Percentiles rank a stretch among this genome's conserved stretches.
These are phyloP conservation scores for Molossus molossus DNA, from an alignment of 2,797 vertebrate genomes.

Conservation along the genomic window DNA sequence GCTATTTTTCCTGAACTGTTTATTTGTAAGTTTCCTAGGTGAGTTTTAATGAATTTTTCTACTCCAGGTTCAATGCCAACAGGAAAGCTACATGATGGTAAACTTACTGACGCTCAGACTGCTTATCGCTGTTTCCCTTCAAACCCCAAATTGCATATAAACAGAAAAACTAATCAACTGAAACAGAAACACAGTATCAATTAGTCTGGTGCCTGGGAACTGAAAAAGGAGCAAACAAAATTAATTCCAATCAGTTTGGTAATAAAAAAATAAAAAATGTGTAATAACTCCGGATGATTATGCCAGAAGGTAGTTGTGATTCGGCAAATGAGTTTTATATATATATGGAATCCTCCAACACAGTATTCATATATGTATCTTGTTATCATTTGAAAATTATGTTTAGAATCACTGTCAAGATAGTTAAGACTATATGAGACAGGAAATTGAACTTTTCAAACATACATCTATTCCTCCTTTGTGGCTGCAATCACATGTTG, in stretches of 20 bases:
- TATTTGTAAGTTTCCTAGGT: conserved; percentile 73
- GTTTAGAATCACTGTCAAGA: conserved; percentile 44
- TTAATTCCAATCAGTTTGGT: conserved; percentile 81
- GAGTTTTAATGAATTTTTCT: conserved; percentile 74
- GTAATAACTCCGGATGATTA: conserved; percentile 76
- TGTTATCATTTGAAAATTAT: conserved; percentile 64
- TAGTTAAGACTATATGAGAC: conserved; percentile 56
- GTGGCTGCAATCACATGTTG: neutral
- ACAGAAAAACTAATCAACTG: conserved; percentile 84
- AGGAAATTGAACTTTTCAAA: conserved; percentile 75
- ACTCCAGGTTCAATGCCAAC: conserved; percentile 47
- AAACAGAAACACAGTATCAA: conserved; percentile 82
- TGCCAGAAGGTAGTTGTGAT: conserved; percentile 66
- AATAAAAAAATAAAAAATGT: conserved; percentile 81
- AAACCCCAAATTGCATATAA: conserved; percentile 84
- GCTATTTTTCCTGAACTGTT: conserved; percentile 55
- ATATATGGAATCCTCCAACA: conserved; percentile 66
- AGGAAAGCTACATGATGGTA: conserved; percentile 72
- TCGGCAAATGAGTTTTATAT: conserved; percentile 65
- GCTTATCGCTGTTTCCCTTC: conserved; percentile 76
- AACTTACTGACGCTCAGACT: conserved; percentile 70
- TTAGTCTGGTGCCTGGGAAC: conserved; percentile 77
- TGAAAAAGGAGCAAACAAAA: conserved; percentile 77
- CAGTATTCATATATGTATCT: conserved; percentile 47
- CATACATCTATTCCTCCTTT: neutral